Base-by-base conservation (phyloP, 1,140 invertebrate genomes). In the Subanguina moxae region DNA sequence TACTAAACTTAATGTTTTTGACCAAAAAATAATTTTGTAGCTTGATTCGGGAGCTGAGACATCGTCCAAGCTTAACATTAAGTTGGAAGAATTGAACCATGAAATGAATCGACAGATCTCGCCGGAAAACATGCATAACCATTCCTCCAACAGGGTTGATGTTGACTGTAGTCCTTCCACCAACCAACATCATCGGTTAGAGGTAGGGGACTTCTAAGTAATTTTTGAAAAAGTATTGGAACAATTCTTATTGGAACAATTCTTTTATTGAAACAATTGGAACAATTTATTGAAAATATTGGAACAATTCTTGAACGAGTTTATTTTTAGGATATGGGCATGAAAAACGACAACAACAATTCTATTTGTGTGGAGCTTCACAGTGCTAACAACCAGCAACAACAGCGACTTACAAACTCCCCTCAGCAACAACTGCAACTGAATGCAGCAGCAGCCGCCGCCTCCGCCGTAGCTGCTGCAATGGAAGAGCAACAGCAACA, bases 401-500 rank as follows among this genome's bases (percentile, higher is more conserved):
- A 61, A 13, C 52, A 56, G 3, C 52, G 13, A 56, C 21, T 23
- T 9, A 56, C 52, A 3, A 56, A 13, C 13, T 23, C 21, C 3
- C 58, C n/a, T 61, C 58, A 61, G 27, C 58, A 61, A n/a, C 58
- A 61, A 32, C n/a, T 61, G 28, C 28, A 61, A 19, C 28, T 61
- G 28, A 61, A 30, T 30, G 58, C 58, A 28, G 58, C 58, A n/a
- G n/a, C 38, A 5, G 58, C 58, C 5, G 21, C 58, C 27, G 19
- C 58, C 19, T 30, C 27, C 3, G 3, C 52, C 9, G 52, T 28
- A 3, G 58, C 58, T 7, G 58, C 58, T 7, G 38, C 58, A 3
- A 43, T 61, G 38, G 27, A 30, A 13, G 58, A 61, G 19, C 28
- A 32, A 30, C n/a, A n/a, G n/a, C 57, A 58, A 28, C 58, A 61